phyloP scores from a whole-genome alignment of 2,797 vertebrate species.

The Nyctalus aviator region DNA sequence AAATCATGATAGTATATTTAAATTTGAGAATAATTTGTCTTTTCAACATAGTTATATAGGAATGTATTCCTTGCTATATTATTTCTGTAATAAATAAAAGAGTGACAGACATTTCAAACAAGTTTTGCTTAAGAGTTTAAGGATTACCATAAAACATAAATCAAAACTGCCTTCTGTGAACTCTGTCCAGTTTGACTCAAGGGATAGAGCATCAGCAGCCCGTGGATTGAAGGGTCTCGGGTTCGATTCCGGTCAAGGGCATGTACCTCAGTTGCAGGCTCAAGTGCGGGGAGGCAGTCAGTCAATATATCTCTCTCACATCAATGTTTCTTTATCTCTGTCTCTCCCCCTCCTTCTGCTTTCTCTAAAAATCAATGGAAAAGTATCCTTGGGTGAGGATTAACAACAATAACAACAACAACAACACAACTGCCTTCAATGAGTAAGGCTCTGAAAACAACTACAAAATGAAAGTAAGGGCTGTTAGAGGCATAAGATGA shows the following conservation, averaged over 20 bases:
- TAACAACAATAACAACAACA: too few relatives aligned
- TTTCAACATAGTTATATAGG: neutral
- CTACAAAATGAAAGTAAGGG: neutral
- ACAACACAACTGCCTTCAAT: constrained; percentile 40
- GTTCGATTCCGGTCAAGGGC: too few relatives aligned
- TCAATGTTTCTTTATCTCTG: too few relatives aligned
- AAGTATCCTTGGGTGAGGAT: too few relatives aligned
- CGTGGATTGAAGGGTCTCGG: too few relatives aligned
- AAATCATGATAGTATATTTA: constrained; percentile 67
- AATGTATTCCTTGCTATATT: constrained; percentile 69
- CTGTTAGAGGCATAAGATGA: neutral
- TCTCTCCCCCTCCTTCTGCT: too few relatives aligned
- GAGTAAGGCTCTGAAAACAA: constrained; percentile 60
- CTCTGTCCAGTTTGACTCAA: too few relatives aligned
- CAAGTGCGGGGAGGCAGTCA: too few relatives aligned
- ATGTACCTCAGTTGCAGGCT: too few relatives aligned
- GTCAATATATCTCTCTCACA: too few relatives aligned
- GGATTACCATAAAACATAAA: constrained; percentile 73
- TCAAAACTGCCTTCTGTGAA: constrained; percentile 41
- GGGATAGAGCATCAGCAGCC: too few relatives aligned
- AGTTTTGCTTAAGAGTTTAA: constrained; percentile 71
- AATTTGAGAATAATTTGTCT: constrained; percentile 65
- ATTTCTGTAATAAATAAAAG: constrained; percentile 76
- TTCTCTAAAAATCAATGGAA: too few relatives aligned
- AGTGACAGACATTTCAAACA: constrained; percentile 78